Evolutionary conservation across 2,888 invertebrate species (phyloP).

Genomic region (Microctonus brassicae): DNA sequence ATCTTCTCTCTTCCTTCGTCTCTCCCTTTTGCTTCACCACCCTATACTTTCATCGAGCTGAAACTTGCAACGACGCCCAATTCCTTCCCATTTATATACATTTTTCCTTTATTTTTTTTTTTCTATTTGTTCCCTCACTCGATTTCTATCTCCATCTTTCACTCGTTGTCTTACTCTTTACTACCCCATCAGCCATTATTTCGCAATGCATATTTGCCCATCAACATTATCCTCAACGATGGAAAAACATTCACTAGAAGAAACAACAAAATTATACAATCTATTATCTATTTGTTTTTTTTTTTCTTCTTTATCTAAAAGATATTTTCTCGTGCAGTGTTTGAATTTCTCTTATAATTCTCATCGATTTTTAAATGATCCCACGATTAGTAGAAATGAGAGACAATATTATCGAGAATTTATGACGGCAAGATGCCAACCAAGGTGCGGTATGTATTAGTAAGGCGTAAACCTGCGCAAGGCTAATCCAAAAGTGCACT

Average conservation of each 20-base stretch:
- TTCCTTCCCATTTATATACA: constrained; percentile 56
- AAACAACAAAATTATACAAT: too few species aligned
- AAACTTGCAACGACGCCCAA: constrained; percentile 31
- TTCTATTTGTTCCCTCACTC: not conserved
- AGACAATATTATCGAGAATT: constrained; percentile 45
- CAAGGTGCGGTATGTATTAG: constrained; percentile 22
- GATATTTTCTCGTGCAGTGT: not conserved
- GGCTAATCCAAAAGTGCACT: constrained; percentile 27
- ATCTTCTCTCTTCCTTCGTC: constrained; percentile 32
- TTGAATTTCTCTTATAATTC: not conserved
- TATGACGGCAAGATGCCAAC: constrained; percentile 51
- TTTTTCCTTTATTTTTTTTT: constrained; percentile 43
- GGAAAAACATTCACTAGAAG: too few species aligned
- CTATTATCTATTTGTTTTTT: too few species aligned
- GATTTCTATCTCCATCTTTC: not conserved
- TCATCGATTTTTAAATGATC: constrained; percentile 1
- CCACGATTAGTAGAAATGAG: constrained; percentile 14
- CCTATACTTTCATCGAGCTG: constrained; percentile 41
- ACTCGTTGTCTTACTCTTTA: not conserved
- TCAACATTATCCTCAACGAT: not conserved
- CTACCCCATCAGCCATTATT: not conserved
- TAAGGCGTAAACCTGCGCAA: not conserved
- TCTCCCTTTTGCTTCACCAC: too few species aligned
- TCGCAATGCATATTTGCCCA: not conserved
- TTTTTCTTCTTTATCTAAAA: not conserved